phyloP scores from a whole-genome alignment of 1,140 invertebrate species.

The Idris sp. region DNA sequence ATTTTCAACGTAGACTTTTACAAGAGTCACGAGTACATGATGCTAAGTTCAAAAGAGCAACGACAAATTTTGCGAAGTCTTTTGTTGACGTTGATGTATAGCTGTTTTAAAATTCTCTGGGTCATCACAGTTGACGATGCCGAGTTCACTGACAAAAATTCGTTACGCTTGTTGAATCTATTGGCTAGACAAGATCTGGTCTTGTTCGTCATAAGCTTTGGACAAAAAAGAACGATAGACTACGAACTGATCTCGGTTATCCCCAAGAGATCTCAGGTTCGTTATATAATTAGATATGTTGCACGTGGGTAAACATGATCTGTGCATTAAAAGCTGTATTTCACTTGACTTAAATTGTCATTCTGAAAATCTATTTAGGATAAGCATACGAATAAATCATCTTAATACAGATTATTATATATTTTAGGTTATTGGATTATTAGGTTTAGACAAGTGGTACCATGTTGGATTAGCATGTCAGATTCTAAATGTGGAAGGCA shows the following conservation, averaged over 20 bases:
- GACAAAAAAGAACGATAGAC: conserved; percentile 57
- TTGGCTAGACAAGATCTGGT: conserved; percentile 68
- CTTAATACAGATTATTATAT: too few species aligned
- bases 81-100: conserved; percentile 63
- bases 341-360: conserved; percentile 31
- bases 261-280: conserved; percentile 64
- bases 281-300: conserved; percentile 32
- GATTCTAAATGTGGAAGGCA: conserved; percentile 80
- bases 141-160: conserved; percentile 79
- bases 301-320: conserved; percentile 31
- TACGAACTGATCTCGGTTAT: conserved; percentile 56
- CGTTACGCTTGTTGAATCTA: conserved; percentile 76
- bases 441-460: conserved; percentile 78
- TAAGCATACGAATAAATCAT: too few species aligned
- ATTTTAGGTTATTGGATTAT: conserved; percentile 66
- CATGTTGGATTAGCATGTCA: conserved; percentile 82
- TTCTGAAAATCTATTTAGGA: too few species aligned
- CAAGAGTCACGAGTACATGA: conserved; percentile 67
- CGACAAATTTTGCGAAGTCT: conserved; percentile 70
- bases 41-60: conserved; percentile 60
- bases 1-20: conserved; percentile 79
- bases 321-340: conserved; percentile 19
- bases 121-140: conserved; percentile 79
- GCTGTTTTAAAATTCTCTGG: conserved; percentile 75
- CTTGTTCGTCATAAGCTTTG: conserved; percentile 69